Evolutionary conservation across 2,797 vertebrate species (phyloP).

Genomic region (Parauchenoglanis punctatus): DNA sequence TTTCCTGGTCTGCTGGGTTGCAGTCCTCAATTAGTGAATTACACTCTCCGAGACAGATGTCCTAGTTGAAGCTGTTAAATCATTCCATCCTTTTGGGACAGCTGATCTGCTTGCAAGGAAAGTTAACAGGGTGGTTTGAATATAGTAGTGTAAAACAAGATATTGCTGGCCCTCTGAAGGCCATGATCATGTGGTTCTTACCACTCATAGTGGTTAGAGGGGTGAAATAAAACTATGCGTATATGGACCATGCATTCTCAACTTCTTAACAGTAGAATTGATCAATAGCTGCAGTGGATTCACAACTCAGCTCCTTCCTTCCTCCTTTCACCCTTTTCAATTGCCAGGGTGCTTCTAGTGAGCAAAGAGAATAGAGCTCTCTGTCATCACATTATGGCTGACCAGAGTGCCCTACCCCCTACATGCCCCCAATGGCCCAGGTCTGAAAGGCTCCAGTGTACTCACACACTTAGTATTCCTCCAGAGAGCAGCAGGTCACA

Average conservation of each 20-base stretch:
- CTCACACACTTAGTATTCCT: conserved; percentile 70
- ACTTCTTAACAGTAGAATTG: not conserved
- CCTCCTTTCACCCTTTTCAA: not conserved
- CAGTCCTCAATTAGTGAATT: not conserved
- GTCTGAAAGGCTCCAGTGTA: conserved; percentile 75
- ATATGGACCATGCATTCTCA: not conserved
- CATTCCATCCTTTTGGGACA: not conserved
- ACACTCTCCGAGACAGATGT: not conserved
- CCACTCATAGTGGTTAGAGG: not conserved
- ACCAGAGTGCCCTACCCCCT: conserved; percentile 65
- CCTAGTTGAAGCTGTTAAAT: not conserved
- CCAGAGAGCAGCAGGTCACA: conserved; percentile 38
- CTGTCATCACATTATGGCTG: conserved; percentile 69
- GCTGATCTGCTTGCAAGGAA: not conserved
- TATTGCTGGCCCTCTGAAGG: not conserved
- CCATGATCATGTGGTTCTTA: not conserved
- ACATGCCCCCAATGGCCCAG: conserved; percentile 50
- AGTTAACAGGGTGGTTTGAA: not conserved
- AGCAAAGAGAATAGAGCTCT: conserved; percentile 65
- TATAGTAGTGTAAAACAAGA: not conserved
- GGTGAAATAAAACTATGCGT: not conserved
- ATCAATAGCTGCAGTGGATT: conserved; percentile 35
- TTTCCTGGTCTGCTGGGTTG: not conserved
- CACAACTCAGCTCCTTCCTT: not conserved
- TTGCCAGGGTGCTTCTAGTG: conserved; percentile 23